phyloP scores from a whole-genome alignment of 64 coral and sea anemone species.

The Actinia equina region DNA sequence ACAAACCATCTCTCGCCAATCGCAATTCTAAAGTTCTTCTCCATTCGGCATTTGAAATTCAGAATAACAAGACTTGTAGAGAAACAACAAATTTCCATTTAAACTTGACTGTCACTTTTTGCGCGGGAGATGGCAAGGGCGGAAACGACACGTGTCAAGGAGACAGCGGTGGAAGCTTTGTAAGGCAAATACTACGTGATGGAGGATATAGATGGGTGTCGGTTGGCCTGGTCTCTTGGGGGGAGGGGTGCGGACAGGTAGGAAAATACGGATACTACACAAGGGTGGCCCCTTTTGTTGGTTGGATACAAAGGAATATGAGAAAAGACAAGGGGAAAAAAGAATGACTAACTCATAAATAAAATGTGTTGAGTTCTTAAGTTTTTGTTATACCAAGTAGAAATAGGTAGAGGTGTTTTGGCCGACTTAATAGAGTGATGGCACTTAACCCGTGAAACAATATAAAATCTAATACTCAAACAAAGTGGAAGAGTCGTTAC shows the following conservation, averaged over 20 bases:
- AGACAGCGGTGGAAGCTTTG: slow-evolving; percentile 58
- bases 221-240: slow-evolving; percentile 57
- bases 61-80: slow-evolving; percentile 16
- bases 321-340: background rate
- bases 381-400: too few species aligned
- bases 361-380: too few species aligned
- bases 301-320: background rate
- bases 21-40: slow-evolving; percentile 3
- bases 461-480: too few species aligned
- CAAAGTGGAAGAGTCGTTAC: too few species aligned
- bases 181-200: background rate
- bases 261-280: slow-evolving; percentile 10
- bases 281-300: background rate
- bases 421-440: too few species aligned
- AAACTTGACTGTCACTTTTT: slow-evolving; percentile 26
- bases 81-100: background rate
- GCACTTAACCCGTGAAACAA: too few species aligned
- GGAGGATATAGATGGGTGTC: slow-evolving; percentile 12
- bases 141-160: slow-evolving; percentile 40
- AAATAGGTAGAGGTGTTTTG: too few species aligned
- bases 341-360: too few species aligned
- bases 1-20: background rate
- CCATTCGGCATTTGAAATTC: slow-evolving; percentile 28
- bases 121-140: slow-evolving; percentile 52
- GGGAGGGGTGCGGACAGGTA: slow-evolving; percentile 47